Conservation (phyloP, 2,888 invertebrate species). For the Tachina fera region DNA sequence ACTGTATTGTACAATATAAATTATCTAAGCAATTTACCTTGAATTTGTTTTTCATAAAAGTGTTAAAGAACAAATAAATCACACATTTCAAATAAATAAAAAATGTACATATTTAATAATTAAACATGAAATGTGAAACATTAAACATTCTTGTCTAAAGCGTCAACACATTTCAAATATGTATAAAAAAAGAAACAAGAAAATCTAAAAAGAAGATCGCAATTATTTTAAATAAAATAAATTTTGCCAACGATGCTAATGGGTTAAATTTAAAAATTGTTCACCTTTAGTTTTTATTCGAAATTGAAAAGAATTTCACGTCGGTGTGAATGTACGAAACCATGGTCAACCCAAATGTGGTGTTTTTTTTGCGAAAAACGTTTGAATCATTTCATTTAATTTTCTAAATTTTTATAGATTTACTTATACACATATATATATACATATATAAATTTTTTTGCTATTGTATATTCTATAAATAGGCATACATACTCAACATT, state of each 20-base stretch:
- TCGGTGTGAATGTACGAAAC: slow-evolving; percentile 63
- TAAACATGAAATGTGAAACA: slow-evolving; percentile 52
- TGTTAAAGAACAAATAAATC: slow-evolving; percentile 43
- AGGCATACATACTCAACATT: slow-evolving; percentile 1
- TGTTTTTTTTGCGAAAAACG: slow-evolving; percentile 13
- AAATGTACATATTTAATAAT: slow-evolving; percentile 9
- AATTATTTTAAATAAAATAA: slow-evolving; percentile 8
- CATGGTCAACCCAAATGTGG: slow-evolving; percentile 22
- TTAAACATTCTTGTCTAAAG: slow-evolving; percentile 38
- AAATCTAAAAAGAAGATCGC: neutral
- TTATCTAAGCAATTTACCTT: slow-evolving; percentile 47
- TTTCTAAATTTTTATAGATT: slow-evolving; percentile 30
- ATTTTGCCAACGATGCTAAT: slow-evolving; percentile 42
- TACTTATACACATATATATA: neutral
- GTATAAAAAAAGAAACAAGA: neutral
- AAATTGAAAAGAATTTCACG: slow-evolving; percentile 57
- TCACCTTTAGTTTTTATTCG: slow-evolving; percentile 59
- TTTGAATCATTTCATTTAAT: slow-evolving; percentile 59
- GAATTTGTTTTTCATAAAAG: slow-evolving; percentile 58
- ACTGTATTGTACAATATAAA: slow-evolving; percentile 14
- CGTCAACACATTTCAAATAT: slow-evolving; percentile 20
- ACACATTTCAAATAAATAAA: neutral
- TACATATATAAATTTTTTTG: too few relatives aligned
- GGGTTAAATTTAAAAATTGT: slow-evolving; percentile 48
- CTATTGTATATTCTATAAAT: slow-evolving; percentile 38